phyloP scores from a whole-genome alignment of 1,140 invertebrate species.

The Araneus ventricosus region DNA sequence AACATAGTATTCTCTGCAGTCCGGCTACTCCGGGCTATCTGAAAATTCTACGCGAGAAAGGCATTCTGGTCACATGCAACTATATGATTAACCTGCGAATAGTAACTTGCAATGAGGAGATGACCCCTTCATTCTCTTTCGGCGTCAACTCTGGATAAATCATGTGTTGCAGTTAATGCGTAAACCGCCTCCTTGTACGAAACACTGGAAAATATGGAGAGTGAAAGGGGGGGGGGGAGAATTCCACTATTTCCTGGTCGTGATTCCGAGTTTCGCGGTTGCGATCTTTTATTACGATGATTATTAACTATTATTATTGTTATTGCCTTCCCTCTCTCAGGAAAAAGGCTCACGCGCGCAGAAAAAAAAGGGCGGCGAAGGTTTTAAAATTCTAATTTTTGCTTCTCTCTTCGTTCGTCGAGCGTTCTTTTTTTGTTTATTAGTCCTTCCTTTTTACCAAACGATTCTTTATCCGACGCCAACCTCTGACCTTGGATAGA shows the following conservation, averaged over 20 bases:
- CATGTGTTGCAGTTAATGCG: slow-evolving; percentile 52
- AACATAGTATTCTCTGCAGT: no score
- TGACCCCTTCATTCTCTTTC: neutral
- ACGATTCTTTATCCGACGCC: slow-evolving; percentile 1
- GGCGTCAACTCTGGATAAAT: slow-evolving; percentile 48
- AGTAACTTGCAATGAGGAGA: neutral
- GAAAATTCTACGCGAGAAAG: no score
- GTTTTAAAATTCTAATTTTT: slow-evolving; percentile 68
- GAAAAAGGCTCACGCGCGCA: neutral
- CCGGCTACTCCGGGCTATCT: no score
- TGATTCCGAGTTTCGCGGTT: neutral
- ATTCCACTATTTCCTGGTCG: slow-evolving; percentile 63
- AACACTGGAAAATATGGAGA: slow-evolving; percentile 6
- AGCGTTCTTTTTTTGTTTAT: neutral
- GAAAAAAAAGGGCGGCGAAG: neutral
- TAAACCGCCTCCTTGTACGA: slow-evolving; percentile 56
- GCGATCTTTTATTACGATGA: slow-evolving; percentile 46
- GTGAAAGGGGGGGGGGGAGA: neutral
- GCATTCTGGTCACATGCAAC: no score
- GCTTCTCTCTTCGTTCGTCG: neutral
- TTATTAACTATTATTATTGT: slow-evolving; percentile 68
- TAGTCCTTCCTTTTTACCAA: slow-evolving; percentile 21
- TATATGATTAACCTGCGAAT: neutral
- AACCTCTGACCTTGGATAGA: slow-evolving; percentile 53
- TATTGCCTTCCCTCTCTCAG: neutral